Evolutionary conservation across 2,113 vertebrate genomes (phyloP), one percentile per base, ranked within the genome.

Genomic region (Ctenomys sociabilis): DNA sequence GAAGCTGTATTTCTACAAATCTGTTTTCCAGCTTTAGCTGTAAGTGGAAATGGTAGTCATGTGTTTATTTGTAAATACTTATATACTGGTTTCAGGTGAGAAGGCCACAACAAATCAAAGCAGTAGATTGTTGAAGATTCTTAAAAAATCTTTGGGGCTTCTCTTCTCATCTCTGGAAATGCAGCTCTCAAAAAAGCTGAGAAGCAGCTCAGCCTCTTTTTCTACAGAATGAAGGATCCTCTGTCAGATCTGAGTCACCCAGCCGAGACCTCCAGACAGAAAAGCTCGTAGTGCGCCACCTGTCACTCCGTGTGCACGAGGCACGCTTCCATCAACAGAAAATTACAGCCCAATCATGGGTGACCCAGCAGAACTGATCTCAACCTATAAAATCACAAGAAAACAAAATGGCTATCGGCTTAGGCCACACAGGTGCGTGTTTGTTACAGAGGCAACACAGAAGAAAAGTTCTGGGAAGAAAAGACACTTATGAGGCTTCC

Each of bases 241-340:
- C 16, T 13, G 45, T 19, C n/a, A 54, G 30, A 57, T 7, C 54
- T 17, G 19, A 59, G 7, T 9, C 17, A 21, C 10, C 28, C 35
- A 45, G 28, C 17, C 24, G 35, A 87, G 59, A 32, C 32, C 1
- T 22, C 37, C 37, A 37, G 14, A 12, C 28, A 35, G 24, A 43
- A 4, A 19, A 57, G 22, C 2, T n/a, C 24, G 5, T 0, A 30
- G 13, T 14, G n/a, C 0, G n/a, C 5, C 26, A 9, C 11, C 45
- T 14, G 43, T 1, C 8, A 14, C 12, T 17, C 43, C 26, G 6
- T 14, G 8, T 21, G 78, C 68, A 17, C 0, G 19, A 83, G n/a
- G 13, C 22, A 6, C 32, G 32, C 28, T 21, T 8, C 1, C 4
- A 40, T 22, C 66, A 59, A 22, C 3, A n/a, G 61, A 68, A 28